Conservation (phyloP, 1,140 invertebrate species). For the Gonatopus flavifemur region DNA sequence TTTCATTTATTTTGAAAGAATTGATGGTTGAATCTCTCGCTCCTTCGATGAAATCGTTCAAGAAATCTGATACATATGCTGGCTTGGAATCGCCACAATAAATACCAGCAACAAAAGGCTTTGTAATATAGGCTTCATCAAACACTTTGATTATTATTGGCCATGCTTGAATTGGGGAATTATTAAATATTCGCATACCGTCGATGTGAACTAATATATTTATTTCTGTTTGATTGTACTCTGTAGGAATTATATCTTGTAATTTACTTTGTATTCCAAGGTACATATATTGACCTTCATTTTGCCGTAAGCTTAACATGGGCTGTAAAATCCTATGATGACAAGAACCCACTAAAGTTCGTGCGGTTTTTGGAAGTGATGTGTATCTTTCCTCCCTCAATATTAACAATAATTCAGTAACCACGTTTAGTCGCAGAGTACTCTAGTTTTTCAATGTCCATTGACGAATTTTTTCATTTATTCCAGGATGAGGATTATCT, state of each 20-base stretch:
- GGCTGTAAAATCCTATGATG: not conserved
- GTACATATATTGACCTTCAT: not conserved
- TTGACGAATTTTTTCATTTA: too few relatives aligned
- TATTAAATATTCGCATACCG: not conserved
- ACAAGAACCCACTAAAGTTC: not conserved
- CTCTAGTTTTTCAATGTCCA: too few relatives aligned
- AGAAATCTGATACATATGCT: conserved; percentile 2
- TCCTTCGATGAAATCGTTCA: conserved; percentile 7
- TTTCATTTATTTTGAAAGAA: not conserved
- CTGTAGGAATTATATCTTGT: not conserved
- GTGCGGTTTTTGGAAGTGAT: not conserved
- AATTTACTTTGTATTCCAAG: not conserved
- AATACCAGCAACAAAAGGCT: conserved; percentile 4
- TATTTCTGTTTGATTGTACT: not conserved
- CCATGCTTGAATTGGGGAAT: not conserved
- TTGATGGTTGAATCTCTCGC: not conserved
- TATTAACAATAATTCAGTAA: not conserved
- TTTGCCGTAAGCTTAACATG: not conserved
- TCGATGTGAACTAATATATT: not conserved
- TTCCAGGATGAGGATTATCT: too few relatives aligned
- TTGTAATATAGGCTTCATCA: not conserved
- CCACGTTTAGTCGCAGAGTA: too few relatives aligned
- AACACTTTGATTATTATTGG: not conserved
- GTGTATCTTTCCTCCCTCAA: not conserved
- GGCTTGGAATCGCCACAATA: too few relatives aligned